phyloP scores from a whole-genome alignment of 1,140 invertebrate genomes.

The Caenorhabditis briggsae region DNA sequence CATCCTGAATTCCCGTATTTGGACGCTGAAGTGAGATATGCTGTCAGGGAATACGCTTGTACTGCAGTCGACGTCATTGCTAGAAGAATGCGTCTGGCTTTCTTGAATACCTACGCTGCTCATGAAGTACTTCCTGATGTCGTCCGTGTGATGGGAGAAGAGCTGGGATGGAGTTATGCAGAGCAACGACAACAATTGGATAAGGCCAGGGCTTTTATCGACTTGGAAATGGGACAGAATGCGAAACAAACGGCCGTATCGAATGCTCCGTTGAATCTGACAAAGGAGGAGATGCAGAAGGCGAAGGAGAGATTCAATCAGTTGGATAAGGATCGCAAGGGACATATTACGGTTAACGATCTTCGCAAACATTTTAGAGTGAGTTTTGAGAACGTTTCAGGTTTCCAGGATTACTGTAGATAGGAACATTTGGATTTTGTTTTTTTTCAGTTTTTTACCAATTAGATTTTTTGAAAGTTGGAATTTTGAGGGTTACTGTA shows the following conservation, averaged over 20 bases:
- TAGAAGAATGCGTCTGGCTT: conserved; percentile 90
- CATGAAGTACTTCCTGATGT: conserved; percentile 91
- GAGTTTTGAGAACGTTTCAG: conserved; percentile 67
- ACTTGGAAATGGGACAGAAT: conserved; percentile 94
- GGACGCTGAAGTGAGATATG: conserved; percentile 95
- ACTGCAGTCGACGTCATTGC: conserved; percentile 97
- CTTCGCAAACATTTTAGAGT: conserved; percentile 94
- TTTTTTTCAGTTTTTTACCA: neutral
- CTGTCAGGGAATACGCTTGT: conserved; percentile 93
- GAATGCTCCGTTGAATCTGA: conserved; percentile 92
- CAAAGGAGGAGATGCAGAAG: conserved; percentile 91
- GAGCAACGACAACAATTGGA: conserved; percentile 87
- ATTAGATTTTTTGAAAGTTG: neutral
- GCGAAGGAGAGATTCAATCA: conserved; percentile 95
- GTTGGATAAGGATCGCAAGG: conserved; percentile 94
- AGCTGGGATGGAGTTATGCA: conserved; percentile 90
- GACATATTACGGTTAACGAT: conserved; percentile 97
- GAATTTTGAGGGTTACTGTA: too few species aligned
- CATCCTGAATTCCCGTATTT: conserved; percentile 99
- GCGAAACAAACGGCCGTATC: conserved; percentile 89
- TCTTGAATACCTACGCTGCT: conserved; percentile 93
- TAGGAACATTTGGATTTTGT: too few species aligned
- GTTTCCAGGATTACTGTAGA: too few species aligned
- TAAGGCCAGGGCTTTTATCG: conserved; percentile 86
- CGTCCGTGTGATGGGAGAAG: conserved; percentile 95